Base-by-base conservation (phyloP, 2,797 vertebrate genomes). In the Serranus cabrilla region DNA sequence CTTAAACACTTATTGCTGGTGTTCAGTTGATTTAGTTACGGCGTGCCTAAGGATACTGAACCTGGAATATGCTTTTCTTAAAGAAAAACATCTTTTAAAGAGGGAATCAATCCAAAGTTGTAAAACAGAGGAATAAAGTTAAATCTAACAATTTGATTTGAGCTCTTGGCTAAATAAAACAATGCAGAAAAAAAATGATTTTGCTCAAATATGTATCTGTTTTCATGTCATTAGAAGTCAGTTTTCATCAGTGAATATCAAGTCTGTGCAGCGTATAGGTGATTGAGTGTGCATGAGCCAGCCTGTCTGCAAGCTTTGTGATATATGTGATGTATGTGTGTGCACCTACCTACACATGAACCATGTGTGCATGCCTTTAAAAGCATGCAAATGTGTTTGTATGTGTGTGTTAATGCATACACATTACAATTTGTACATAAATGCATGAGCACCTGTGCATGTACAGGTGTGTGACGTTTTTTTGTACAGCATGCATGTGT, bases 381-480 rank as follows among this genome's bases (percentile, higher is more conserved):
- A 46, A 46, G 2, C 12, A 54, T 11, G 14, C 5, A 10, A 17
- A 13, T 4, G 7, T 37, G 11, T 52, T 45, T 25, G 6, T 6
- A 11, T 45, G 11, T 23, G 5, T 39, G 46, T 10, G 1, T 34
- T n/a, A 21, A 67, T 18, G 11, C 2, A 17, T 18, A 9, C 20
- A n/a, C n/a, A n/a, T n/a, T 10, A 4, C 14, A 57, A 21, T 62
- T 14, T 63, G 9, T 7, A 2, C 11, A 20, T 40, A 40, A 11
- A 13, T 12, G 11, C 4, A 13, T 1, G 12, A 11, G 17, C 63
- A 65, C 34, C 25, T 69, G 67, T 56, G 55, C 49, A 17, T 20
- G 37, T 12, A 51, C 67, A 69, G 14, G 45, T 69, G 63, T 54
- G 59, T 43, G 23, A 11, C 17, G 27, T 27, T 7, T 52, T 16